phyloP scores from a whole-genome alignment of 2,113 vertebrate genomes.

The Hyaena hyaena region DNA sequence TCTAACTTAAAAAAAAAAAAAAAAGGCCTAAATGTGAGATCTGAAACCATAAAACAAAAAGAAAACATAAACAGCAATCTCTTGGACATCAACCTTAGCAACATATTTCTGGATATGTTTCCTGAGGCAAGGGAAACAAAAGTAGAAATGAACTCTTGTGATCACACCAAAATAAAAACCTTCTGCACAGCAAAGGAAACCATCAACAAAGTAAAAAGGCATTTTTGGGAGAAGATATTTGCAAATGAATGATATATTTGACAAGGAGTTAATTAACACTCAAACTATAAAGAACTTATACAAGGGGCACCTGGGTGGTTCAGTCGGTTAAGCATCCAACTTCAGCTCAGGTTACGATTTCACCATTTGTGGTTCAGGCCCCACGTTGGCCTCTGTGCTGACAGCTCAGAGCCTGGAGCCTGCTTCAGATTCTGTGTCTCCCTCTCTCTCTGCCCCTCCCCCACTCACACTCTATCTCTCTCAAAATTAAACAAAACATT shows the following conservation, averaged over 20 bases:
- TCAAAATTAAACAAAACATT: too few species aligned
- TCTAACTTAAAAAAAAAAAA: neutral
- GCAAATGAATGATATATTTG: neutral
- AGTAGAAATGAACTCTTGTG: neutral
- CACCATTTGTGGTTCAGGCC: too few species aligned
- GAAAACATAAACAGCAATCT: neutral
- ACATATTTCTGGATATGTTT: neutral
- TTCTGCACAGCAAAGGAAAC: neutral
- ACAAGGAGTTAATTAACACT: too few species aligned
- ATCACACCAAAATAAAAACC: neutral
- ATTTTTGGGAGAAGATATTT: neutral
- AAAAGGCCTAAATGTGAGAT: neutral
- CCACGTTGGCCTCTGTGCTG: too few species aligned
- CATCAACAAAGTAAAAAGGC: neutral
- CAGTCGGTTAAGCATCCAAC: too few species aligned
- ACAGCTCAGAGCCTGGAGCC: too few species aligned
- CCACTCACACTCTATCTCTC: too few species aligned
- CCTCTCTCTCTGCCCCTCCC: too few species aligned
- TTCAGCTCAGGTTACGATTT: too few species aligned
- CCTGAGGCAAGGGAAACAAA: neutral
- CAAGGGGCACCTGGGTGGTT: neutral
- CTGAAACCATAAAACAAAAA: neutral
- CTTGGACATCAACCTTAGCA: neutral
- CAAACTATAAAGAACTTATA: neutral
- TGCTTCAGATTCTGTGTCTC: too few species aligned